A percentile compares a stretch with the other conserved stretches of the same genome.
Evolutionary conservation across 2,797 vertebrate species (phyloP).

Genomic region (Falco concolor): DNA sequence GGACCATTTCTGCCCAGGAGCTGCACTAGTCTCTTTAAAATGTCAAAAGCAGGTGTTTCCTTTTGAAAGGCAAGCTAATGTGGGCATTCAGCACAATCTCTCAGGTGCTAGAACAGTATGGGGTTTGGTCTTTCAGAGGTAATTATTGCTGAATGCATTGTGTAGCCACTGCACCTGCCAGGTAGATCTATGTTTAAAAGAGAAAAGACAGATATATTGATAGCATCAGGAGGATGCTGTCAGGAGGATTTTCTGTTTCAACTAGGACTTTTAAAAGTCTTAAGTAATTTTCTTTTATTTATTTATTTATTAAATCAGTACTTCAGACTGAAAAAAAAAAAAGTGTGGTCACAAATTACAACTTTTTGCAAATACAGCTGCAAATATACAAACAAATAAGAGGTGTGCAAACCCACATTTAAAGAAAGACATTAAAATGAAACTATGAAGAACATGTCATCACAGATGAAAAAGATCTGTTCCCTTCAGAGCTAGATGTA

Average conservation of each 20-base stretch:
- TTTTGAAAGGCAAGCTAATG: conserved; percentile 29
- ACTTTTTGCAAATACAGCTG: not conserved
- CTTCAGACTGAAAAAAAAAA: not conserved
- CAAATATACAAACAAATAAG: not conserved
- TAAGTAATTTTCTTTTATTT: not conserved
- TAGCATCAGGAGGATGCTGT: not conserved
- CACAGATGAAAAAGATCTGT: not conserved
- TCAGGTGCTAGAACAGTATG: conserved; percentile 33
- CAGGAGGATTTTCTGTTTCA: not conserved
- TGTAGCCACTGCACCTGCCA: not conserved
- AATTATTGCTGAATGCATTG: conserved; percentile 34
- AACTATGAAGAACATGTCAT: not conserved
- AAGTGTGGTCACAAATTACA: not conserved
- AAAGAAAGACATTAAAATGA: not conserved
- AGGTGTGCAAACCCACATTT: not conserved
- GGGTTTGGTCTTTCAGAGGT: not conserved
- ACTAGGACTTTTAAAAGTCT: not conserved
- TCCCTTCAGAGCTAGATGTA: not conserved
- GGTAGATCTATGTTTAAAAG: not conserved
- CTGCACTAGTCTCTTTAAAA: not conserved
- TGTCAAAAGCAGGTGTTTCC: conserved; percentile 34
- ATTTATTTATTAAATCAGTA: no score
- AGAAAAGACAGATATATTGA: not conserved
- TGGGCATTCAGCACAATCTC: conserved; percentile 38
- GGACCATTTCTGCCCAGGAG: not conserved